phyloP scores from a whole-genome alignment of 1,140 invertebrate genomes.

The Drosophila bifasciata region DNA sequence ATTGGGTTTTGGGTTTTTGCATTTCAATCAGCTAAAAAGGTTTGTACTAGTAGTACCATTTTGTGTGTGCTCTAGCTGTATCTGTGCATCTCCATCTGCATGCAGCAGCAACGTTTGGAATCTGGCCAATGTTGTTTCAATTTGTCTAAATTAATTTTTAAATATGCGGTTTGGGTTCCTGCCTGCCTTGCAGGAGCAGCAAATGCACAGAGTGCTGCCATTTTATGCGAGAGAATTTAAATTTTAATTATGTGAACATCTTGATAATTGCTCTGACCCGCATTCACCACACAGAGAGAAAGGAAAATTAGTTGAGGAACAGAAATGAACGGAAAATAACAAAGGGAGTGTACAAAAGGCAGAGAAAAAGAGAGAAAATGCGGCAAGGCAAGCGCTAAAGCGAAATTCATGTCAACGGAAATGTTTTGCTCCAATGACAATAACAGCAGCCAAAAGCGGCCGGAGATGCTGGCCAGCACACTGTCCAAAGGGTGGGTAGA shows the following conservation, averaged over 20 bases:
- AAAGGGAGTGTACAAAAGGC: neutral
- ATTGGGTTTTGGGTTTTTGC: slow-evolving; percentile 72
- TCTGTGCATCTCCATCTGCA: no score
- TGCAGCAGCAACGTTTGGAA: slow-evolving; percentile 9
- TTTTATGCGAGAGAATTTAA: no score
- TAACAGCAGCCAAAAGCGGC: slow-evolving; percentile 49
- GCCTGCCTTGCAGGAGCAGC: no score
- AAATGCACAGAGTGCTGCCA: no score
- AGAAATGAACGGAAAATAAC: slow-evolving; percentile 13
- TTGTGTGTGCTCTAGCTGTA: slow-evolving; percentile 5
- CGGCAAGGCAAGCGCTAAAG: slow-evolving; percentile 44
- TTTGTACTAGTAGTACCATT: slow-evolving; percentile 42
- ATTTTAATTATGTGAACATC: slow-evolving; percentile 31
- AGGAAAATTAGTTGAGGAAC: slow-evolving; percentile 22
- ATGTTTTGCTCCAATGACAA: slow-evolving; percentile 64
- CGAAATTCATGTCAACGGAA: slow-evolving; percentile 61
- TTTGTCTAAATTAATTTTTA: slow-evolving; percentile 61
- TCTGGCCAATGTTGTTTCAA: slow-evolving; percentile 51
- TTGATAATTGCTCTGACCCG: slow-evolving; percentile 32
- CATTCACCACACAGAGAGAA: slow-evolving; percentile 32
- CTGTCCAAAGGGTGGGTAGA: neutral
- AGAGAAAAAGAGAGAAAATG: slow-evolving; percentile 12
- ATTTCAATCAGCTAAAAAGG: slow-evolving; percentile 79
- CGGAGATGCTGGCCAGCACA: slow-evolving; percentile 42
- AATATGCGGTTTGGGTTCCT: slow-evolving; percentile 26